Base-by-base conservation (phyloP, 2,797 vertebrate genomes). In the Hyperoplus immaculatus region DNA sequence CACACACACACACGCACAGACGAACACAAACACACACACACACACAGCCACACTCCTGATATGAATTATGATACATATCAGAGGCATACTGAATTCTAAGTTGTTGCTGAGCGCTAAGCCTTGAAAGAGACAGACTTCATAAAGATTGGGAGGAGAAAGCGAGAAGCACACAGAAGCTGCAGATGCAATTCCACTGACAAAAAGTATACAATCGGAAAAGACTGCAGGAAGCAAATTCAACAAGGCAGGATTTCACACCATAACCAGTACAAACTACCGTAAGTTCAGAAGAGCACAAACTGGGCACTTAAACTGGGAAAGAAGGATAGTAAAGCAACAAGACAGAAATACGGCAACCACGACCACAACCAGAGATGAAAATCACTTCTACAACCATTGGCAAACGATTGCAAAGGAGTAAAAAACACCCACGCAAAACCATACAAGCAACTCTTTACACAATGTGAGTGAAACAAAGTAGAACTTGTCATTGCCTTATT, bases 131-230 rank as follows among this genome's bases (percentile, higher is more conserved):
- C 10, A 74, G 54, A 66, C 65, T 75, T 71, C 53, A 68, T 70
- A 70, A 75, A 77, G 77, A 43, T 61, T 73, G 65, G 63, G 69
- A 72, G 63, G 65, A 87, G 51, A 69, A 64, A 51, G 65, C 41
- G 38, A 86, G 29, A 29, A 29, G 83, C 88, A 89, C 84, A 91
- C 69, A 92, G 64, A 92, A 89, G 85, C 86, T 80, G 84, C 72
- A 76, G 66, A 70, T 69, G 62, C 77, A 68, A 82, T 65, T 78
- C 69, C 75, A 63, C 58, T 43, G 80, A 86, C 65, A 78, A 66
- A 75, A 80, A 75, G 69, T 72, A 55, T 69, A 55, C 46, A 72
- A 43, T 45, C 4, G 7, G 66, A 70, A 29, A 58, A 77, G 8
- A 80, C 59, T 62, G 66, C 72, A 79, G 58, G 61, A 89, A 87